Evolutionary conservation across 2,797 vertebrate genomes (phyloP), one percentile per base, ranked within the genome.

Genomic region (Enteromius anoplus): DNA sequence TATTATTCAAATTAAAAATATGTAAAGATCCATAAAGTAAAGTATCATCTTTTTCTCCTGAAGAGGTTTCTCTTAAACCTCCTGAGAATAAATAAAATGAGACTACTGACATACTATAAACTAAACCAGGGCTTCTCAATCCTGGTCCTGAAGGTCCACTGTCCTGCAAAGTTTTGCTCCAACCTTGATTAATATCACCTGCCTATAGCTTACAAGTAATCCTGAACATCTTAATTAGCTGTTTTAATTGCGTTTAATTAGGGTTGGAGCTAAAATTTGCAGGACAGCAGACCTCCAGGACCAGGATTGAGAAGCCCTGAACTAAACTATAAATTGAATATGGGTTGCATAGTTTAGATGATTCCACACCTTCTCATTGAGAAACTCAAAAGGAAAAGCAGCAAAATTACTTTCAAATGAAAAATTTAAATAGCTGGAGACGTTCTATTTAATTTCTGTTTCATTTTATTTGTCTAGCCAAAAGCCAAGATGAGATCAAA

Each of bases 381-480:
- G 29, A 55, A 55, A 14, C 71, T 73, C 17, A 34, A 73, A 73
- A 34, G 9, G 5, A 53, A 49, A 53, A 12, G 51, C 26, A 8
- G 0, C 2, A 23, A 21, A 17, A 73, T 73, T 73, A 21, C 17
- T 34, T 10, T 73, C 19, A 15, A 26, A 34, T 34, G 49, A 53
- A 53, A 73, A 37, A 73, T 14, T n/a, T 17, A 26, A 49, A 15
- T 21, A 72, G 47, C 15, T 51, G 45, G 14, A 75, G 47, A 19
- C 47, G 19, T 51, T 75, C 72, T 5, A 75, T 72, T 51, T 72
- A 72, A 51, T 72, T 42, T 69, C 68, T 10, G 29, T 75, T 75
- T 81, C 72, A 72, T 62, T 45, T 49, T 32, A 49, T 34, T 34
- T 15, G 23, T 62, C 68, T 34, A 47, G 7, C 68, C 10, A 10